Percentiles rank a stretch among this genome's conserved stretches.
Conservation (phyloP, 2,113 vertebrate species). For the Siniperca knerii region DNA sequence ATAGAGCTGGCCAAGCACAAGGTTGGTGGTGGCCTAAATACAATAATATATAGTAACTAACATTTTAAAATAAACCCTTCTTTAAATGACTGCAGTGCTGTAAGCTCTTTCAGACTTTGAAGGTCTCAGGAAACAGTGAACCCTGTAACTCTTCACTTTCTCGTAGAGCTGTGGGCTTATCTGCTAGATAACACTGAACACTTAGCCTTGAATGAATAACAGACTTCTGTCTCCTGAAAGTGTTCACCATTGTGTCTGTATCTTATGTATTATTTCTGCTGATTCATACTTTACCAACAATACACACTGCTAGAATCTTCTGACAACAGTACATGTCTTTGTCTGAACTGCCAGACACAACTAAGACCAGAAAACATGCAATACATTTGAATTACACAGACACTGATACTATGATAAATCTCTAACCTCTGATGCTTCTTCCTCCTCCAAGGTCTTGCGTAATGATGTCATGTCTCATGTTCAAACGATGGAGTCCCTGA, state of each 20-base stretch:
- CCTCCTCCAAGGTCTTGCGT: constrained; percentile 84
- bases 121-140: background rate
- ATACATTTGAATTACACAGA: background rate
- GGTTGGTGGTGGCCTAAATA: constrained; percentile 75
- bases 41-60: background rate
- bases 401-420: background rate
- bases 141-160: background rate
- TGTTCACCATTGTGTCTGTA: background rate
- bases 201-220: background rate
- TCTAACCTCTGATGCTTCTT: background rate
- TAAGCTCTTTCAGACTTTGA: background rate
- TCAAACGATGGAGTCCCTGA: constrained; percentile 87
- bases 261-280: background rate
- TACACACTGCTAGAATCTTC: background rate
- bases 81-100: background rate
- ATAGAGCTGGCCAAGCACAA: constrained; percentile 94
- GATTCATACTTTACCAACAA: background rate
- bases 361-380: background rate
- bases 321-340: background rate
- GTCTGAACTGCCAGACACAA: background rate
- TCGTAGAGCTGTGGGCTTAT: background rate
- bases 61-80: background rate
- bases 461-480: constrained; percentile 91
- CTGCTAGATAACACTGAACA: background rate
- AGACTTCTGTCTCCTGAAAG: background rate